Evolutionary conservation across 2,113 vertebrate genomes (phyloP), one percentile per base, ranked within the genome.

Genomic region (Corythoichthys intestinalis): DNA sequence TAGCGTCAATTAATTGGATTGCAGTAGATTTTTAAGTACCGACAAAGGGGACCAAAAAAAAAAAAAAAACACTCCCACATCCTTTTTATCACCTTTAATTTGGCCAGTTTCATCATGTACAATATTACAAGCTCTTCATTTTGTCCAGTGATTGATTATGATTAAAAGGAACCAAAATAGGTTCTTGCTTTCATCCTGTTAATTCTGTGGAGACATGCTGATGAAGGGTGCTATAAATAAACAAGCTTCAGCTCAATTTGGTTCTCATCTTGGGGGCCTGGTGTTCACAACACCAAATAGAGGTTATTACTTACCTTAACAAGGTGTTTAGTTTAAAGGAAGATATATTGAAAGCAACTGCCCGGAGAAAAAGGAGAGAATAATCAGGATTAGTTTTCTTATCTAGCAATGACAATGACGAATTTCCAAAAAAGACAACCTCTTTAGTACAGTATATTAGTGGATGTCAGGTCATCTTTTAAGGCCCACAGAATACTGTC

Each of bases 41-140:
- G 4, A 44, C 2, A 44, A 44, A 44, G 41, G 39, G 4, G 39
- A 11, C 4, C 8, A 0, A 11, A 12, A 20, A 13, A 6, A 12
- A 28, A 28, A 28, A 4, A n/a, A 9, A n/a, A 11, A 2, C 38
- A 20, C 20, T 17, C n/a, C 39, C 20, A 34, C 12, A 4, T 63
- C 44, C 44, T 48, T 47, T 47, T 63, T 72, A 20, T 72, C 69
- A 57, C 67, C 70, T 68, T 66, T 54, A 49, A 58, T 85, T 87
- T 82, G 81, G 69, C 71, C 60, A 67, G 76, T 89, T 87, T 81
- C 84, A 87, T 87, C 81, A 84, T 81, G 78, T 78, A 34, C 41
- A 44, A 47, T 63, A 72, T 86, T 86, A 82, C 82, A 63, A 82
- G 65, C 69, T 52, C 69, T 73, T 81, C 60, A 64, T 38, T 82